Base-by-base conservation (phyloP, 2,797 vertebrate species). In the Meriones psammophilus region DNA sequence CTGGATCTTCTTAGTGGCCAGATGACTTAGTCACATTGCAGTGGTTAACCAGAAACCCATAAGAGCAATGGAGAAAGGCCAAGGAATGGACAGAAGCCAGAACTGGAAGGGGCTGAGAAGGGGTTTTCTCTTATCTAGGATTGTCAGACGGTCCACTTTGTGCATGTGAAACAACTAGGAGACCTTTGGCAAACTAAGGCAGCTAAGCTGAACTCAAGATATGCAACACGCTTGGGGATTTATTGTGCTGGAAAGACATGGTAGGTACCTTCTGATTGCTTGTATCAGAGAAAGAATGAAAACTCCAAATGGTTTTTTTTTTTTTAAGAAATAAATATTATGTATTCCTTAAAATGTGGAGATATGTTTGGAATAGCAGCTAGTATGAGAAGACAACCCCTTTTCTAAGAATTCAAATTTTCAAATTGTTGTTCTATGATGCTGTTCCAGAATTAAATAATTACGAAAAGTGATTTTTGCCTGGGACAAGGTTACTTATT, bases 141-240 rank as follows among this genome's bases (percentile, higher is more conserved):
- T 36, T 90, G 56, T 85, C 58, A 85, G 83, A 88, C 18, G 58
- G 28, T 91, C 77, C 7, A 28, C 64, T 89, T 94, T 39, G 33
- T 58, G 64, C 84, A 93, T 88, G 95, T 95, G 96, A 93, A 97
- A 92, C 87, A 79, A 39, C 91, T 95, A 71, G 92, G 83, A 95
- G 58, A 42, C 73, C 58, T 90, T 36, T 96, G 89, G 92, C 89
- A 94, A 95, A 54, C 80, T 95, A 91, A 93, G 64, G 96, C 94
- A 96, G 91, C 94, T 92, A 30, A 90, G 74, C 96, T 93, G 66
- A 95, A 96, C 58, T 91, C 66, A 96, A 95, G 97, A 94, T 97
- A 94, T 85, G 95, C 91, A 97, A 95, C 92, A 94, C 94, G 69
- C 89, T 83, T 85, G 94, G 91, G 76, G 92, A 86, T 86, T 86